These are phyloP conservation scores for Apostichopus japonicus DNA, from an alignment of 35 echinoderm and acorn worm species.

Conservation along the genomic window DNA sequence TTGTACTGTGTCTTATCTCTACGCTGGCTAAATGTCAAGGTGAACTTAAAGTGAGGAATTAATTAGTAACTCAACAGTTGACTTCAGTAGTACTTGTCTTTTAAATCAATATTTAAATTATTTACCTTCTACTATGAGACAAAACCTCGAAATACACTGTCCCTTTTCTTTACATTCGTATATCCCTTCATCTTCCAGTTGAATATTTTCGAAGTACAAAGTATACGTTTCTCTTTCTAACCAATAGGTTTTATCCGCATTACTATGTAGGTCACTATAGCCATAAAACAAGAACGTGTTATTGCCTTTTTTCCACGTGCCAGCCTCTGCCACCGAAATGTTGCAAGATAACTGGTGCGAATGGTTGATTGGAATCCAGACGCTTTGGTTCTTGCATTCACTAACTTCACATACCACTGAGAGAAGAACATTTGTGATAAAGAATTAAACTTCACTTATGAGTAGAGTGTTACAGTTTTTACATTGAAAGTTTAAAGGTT, in stretches of 20 bases:
- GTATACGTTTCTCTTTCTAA: neutral
- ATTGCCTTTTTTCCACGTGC: neutral
- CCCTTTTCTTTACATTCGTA: neutral
- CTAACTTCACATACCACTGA: neutral
- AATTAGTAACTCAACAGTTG: no score
- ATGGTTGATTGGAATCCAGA: neutral
- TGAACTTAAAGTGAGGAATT: no score
- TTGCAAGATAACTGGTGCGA: neutral
- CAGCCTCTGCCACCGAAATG: neutral
- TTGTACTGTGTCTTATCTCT: no score
- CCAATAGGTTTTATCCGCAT: neutral
- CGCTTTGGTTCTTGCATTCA: neutral
- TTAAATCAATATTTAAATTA: no score
- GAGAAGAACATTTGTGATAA: neutral
- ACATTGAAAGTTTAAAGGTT: no score
- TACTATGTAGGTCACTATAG: neutral
- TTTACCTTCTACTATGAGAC: neutral
- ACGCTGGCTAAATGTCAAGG: no score
- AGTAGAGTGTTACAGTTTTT: no score
- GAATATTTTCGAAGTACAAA: neutral
- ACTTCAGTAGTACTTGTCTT: no score
- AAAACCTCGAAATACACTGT: neutral
- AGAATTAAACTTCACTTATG: no score
- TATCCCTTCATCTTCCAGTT: neutral
- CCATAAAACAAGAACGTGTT: neutral